A percentile compares a stretch with the other conserved stretches of the same genome.
These are phyloP conservation scores for Trachemys scripta DNA, from an alignment of 2,113 vertebrate species.

Conservation along the genomic window DNA sequence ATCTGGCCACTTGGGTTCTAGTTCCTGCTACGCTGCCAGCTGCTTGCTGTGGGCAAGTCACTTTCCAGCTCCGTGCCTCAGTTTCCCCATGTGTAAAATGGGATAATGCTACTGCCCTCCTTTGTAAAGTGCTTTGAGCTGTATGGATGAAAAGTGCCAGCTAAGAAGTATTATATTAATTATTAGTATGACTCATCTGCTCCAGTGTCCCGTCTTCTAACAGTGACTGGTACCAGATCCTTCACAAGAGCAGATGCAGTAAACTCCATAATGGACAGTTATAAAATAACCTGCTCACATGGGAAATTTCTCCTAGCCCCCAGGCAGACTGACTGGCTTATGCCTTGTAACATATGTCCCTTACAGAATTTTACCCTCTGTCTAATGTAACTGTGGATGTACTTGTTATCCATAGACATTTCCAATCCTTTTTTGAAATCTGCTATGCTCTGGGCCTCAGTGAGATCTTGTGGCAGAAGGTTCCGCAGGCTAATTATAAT, in stretches of 20 bases:
- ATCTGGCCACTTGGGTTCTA: not conserved
- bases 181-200: not conserved
- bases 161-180: not conserved
- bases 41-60: not conserved
- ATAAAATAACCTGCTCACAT: not conserved
- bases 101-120: not conserved
- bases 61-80: not conserved
- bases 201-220: not conserved
- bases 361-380: not conserved
- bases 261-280: not conserved
- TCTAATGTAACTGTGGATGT: not conserved
- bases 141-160: not conserved
- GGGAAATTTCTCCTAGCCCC: not conserved
- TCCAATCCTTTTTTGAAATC: not conserved
- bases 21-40: not conserved
- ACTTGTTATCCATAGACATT: not conserved
- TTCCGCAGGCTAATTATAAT: too few species aligned
- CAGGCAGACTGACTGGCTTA: not conserved
- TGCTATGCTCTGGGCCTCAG: not conserved
- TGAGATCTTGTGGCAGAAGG: not conserved
- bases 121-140: not conserved
- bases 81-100: not conserved
- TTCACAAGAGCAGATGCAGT: not conserved
- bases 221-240: not conserved
- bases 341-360: not conserved